These are phyloP conservation scores for Lasius fuliginosus DNA, from an alignment of 2,888 invertebrate species.

Conservation along the genomic window DNA sequence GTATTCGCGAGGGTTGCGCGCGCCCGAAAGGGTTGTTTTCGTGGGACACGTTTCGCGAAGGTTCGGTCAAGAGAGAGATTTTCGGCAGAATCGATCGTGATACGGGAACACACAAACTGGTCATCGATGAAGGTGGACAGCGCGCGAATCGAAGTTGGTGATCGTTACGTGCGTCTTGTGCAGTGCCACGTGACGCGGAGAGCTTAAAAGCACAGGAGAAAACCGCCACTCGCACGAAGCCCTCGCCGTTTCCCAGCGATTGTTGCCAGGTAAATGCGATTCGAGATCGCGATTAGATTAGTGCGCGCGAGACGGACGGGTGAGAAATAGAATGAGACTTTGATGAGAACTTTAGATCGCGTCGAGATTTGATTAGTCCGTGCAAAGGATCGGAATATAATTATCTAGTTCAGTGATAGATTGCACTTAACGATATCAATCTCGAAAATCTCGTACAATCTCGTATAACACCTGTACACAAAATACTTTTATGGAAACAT, in stretches of 20 bases:
- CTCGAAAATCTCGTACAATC: neutral
- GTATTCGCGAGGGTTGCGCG: neutral
- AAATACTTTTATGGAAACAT: conserved; percentile 3
- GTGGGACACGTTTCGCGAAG: neutral
- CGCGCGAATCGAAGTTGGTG: conserved; percentile 58
- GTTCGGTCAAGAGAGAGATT: neutral
- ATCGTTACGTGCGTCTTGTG: conserved; percentile 71
- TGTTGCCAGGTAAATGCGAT: conserved; percentile 63
- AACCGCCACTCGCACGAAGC: conserved; percentile 8
- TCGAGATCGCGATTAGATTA: conserved; percentile 28
- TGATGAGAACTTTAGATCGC: conserved; percentile 36
- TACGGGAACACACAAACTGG: neutral
- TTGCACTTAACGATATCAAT: neutral
- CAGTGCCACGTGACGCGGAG: conserved; percentile 73
- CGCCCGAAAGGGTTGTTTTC: neutral
- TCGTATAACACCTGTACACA: too few relatives aligned
- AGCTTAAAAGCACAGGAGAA: conserved; percentile 16
- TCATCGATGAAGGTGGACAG: conserved; percentile 29
- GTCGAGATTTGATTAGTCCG: conserved; percentile 28
- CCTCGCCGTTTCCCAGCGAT: conserved; percentile 14
- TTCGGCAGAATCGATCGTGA: neutral
- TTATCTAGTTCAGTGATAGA: neutral
- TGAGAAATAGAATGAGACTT: conserved; percentile 33
- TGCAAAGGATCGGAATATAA: conserved; percentile 10
- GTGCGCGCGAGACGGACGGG: neutral